phyloP scores from a whole-genome alignment of 92 coral and sea anemone genomes.

The Epizoanthus ramosus region DNA sequence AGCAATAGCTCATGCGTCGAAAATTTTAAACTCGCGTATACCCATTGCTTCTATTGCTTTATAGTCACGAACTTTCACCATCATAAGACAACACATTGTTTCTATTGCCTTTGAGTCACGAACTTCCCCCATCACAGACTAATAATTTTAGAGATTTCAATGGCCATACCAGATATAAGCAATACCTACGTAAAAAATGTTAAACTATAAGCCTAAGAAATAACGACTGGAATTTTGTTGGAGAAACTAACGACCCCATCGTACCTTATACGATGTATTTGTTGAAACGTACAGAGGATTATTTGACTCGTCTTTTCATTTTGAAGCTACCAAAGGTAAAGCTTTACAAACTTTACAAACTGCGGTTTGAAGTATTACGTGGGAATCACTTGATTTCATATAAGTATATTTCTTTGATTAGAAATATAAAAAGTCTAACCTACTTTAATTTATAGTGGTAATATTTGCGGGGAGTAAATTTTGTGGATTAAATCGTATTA shows the following conservation, averaged over 20 bases:
- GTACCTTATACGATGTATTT: neutral
- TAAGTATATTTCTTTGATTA: too few species aligned
- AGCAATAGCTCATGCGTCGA: neutral
- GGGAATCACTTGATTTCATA: too few species aligned
- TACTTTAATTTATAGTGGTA: too few species aligned
- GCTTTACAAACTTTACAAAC: conserved; percentile 3
- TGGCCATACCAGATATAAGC: neutral
- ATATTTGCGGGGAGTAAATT: too few species aligned
- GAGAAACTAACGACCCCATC: neutral
- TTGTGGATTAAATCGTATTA: too few species aligned
- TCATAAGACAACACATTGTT: too few species aligned
- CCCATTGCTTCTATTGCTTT: neutral
- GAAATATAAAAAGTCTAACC: too few species aligned
- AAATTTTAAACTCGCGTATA: neutral
- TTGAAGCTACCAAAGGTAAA: conserved; percentile 1
- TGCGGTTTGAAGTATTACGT: too few species aligned
- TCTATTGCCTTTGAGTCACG: neutral
- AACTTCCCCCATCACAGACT: neutral
- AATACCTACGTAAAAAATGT: neutral
- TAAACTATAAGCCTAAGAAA: neutral
- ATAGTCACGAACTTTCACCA: neutral
- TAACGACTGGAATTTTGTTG: neutral
- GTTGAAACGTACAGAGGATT: neutral
- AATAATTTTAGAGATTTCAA: neutral
- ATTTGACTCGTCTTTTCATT: neutral